Evolutionary conservation across 1,140 invertebrate species (phyloP).

Genomic region (Chrysomallon squamiferum): DNA sequence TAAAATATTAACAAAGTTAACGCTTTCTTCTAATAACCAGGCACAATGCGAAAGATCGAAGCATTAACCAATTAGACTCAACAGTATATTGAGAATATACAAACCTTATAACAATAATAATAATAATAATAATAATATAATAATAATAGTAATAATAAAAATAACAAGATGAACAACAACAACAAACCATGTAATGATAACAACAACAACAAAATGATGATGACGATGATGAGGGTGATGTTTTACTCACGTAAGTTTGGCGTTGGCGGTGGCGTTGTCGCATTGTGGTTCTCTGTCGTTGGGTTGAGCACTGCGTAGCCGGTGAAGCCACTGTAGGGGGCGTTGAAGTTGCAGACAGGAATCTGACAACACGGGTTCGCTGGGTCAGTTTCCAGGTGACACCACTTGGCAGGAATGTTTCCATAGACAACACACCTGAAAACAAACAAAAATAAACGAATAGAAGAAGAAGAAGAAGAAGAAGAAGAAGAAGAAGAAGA

Average conservation of each 20-base stretch:
- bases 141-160: no score
- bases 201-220: no score
- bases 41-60: no score
- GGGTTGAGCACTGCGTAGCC: conserved; percentile 2
- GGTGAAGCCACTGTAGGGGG: conserved; percentile 10
- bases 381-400: conserved; percentile 27
- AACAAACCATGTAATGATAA: no score
- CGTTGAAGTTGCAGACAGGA: conserved; percentile 23
- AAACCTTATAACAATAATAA: no score
- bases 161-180: no score
- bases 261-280: conserved; percentile 18
- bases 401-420: conserved; percentile 24
- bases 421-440: conserved; percentile 28
- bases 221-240: no score
- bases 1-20: no score
- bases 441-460: not conserved
- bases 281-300: conserved; percentile 1
- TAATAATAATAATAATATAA: no score
- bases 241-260: conserved; percentile 24
- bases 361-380: conserved; percentile 33
- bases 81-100: no score
- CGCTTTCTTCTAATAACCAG: no score
- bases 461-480: not conserved
- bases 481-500: not conserved
- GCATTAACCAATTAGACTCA: no score